Evolutionary conservation across 2,797 vertebrate species (phyloP).

Genomic region (Tolypeutes matacus): DNA sequence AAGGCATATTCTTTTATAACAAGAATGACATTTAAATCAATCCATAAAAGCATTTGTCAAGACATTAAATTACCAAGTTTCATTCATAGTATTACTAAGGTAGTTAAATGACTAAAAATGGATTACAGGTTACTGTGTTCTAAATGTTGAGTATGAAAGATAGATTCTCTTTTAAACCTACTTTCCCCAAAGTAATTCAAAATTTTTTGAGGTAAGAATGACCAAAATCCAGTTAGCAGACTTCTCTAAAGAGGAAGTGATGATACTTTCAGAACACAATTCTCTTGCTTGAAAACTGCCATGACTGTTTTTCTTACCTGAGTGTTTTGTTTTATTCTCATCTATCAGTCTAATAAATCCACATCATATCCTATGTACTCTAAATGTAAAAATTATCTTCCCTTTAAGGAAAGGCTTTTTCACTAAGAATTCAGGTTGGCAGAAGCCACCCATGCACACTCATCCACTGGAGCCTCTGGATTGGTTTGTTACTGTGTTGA

Average conservation of each 20-base stretch:
- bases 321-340: slow-evolving; percentile 57
- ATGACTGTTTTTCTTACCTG: slow-evolving; percentile 71
- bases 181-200: slow-evolving; percentile 78
- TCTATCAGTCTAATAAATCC: slow-evolving; percentile 68
- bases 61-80: slow-evolving; percentile 88
- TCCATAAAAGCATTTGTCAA: slow-evolving; percentile 83
- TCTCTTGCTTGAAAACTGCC: slow-evolving; percentile 63
- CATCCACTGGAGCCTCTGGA: slow-evolving; percentile 58
- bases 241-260: slow-evolving; percentile 72
- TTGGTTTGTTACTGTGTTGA: slow-evolving; percentile 57
- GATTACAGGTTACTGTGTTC: slow-evolving; percentile 83
- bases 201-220: slow-evolving; percentile 79
- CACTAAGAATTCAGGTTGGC: slow-evolving; percentile 75
- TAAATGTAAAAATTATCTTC: slow-evolving; percentile 84
- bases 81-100: slow-evolving; percentile 90
- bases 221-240: slow-evolving; percentile 81
- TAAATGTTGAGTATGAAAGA: slow-evolving; percentile 73
- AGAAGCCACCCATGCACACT: slow-evolving; percentile 58
- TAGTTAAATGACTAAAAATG: slow-evolving; percentile 89
- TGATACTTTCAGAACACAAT: slow-evolving; percentile 70
- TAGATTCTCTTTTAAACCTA: slow-evolving; percentile 80
- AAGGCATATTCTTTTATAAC: slow-evolving; percentile 86
- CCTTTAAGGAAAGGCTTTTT: slow-evolving; percentile 80
- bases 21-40: slow-evolving; percentile 86
- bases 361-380: slow-evolving; percentile 59